phyloP scores from a whole-genome alignment of 2,888 invertebrate species.

The Mantis religiosa region DNA sequence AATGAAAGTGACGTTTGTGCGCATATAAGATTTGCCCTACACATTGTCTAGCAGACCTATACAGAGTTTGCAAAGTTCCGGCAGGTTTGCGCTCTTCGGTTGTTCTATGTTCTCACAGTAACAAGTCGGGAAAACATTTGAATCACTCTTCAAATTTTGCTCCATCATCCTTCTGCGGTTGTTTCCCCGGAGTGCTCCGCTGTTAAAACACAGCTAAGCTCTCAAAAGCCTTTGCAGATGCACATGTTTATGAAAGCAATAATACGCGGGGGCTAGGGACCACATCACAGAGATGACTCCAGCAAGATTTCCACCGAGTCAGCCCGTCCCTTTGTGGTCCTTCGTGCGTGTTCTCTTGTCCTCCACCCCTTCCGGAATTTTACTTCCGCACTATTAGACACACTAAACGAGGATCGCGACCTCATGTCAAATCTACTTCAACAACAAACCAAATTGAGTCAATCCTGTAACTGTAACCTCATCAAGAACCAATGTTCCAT shows the following conservation, averaged over 20 bases:
- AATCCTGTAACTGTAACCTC: too few species aligned
- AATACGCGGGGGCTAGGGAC: background rate
- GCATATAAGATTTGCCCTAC: too few species aligned
- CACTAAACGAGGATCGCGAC: background rate
- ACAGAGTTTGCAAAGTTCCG: too few species aligned
- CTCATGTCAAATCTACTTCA: background rate
- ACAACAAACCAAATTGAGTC: background rate
- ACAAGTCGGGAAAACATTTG: background rate
- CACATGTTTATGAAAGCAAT: background rate
- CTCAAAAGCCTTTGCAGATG: background rate
- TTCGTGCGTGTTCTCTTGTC: background rate
- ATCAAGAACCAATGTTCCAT: too few species aligned
- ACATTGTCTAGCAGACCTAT: too few species aligned
- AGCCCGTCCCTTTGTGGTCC: background rate
- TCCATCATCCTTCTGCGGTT: background rate
- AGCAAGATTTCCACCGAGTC: background rate
- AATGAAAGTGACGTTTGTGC: too few species aligned
- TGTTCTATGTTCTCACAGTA: background rate
- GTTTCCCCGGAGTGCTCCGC: background rate
- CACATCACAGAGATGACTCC: background rate
- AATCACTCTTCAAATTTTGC: background rate
- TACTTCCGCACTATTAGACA: background rate
- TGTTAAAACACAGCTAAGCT: background rate
- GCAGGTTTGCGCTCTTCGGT: too few species aligned
- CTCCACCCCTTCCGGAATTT: too few species aligned